These are phyloP conservation scores for Clusia tigrina DNA, from an alignment of 2,888 invertebrate species.

Conservation along the genomic window DNA sequence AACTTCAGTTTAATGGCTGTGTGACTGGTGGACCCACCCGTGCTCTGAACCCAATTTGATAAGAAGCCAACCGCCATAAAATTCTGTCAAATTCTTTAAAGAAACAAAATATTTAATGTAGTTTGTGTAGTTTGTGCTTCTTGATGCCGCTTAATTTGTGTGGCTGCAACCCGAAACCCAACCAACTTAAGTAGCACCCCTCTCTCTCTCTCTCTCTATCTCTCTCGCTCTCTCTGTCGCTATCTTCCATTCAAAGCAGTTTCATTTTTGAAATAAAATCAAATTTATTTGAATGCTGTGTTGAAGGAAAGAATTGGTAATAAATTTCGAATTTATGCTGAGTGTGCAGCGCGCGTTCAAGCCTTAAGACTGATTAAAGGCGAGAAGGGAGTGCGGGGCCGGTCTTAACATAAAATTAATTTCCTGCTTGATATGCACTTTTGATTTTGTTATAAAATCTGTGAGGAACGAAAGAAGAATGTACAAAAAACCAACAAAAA, in stretches of 20 bases:
- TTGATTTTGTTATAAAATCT: background rate
- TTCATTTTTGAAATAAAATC: background rate
- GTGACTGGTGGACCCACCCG: background rate
- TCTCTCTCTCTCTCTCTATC: no score
- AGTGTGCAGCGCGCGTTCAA: conserved; percentile 2
- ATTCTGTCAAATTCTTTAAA: background rate
- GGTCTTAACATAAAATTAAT: conserved; percentile 19
- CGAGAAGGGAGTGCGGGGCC: background rate
- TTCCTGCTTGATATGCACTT: conserved; percentile 4
- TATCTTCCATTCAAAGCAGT: background rate
- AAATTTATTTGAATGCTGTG: background rate
- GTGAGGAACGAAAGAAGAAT: background rate
- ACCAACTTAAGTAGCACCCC: no score
- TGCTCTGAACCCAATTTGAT: background rate
- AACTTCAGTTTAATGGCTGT: background rate
- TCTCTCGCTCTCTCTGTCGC: no score
- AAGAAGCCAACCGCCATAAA: conserved; percentile 5
- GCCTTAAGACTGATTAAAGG: conserved; percentile 22
- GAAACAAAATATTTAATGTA: background rate
- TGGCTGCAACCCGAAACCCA: no score
- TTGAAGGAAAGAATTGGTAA: conserved; percentile 18
- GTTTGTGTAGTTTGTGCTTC: no score
- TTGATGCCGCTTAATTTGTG: no score
- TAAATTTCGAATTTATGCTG: conserved; percentile 24
- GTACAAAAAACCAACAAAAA: no score